Conservation (phyloP, 30 jellyfish, hydroid and myxozoan genomes). For the Catostylus mosaicus region DNA sequence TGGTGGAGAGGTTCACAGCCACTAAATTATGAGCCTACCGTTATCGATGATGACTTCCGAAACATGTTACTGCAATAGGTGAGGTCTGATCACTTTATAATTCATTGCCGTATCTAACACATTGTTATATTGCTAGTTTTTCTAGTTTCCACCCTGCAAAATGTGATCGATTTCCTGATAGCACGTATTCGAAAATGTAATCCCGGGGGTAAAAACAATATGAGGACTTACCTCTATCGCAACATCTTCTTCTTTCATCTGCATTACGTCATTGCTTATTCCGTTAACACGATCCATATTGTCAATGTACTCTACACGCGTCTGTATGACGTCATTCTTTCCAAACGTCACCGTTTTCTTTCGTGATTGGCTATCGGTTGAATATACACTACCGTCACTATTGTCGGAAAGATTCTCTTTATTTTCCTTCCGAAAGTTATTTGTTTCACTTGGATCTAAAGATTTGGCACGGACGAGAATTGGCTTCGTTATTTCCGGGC, state of each 20-base stretch:
- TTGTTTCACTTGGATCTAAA: conserved; percentile 21
- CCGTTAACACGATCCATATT: conserved; percentile 26
- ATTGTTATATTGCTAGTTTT: too few species aligned
- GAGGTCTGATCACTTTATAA: too few species aligned
- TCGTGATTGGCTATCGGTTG: conserved; percentile 42
- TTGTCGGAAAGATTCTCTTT: conserved; percentile 35
- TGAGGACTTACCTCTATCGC: background rate
- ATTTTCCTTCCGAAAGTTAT: background rate
- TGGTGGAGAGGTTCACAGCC: too few species aligned
- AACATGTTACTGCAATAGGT: too few species aligned
- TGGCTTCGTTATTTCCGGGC: conserved; percentile 53
- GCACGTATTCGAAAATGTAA: too few species aligned
- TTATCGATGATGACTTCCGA: too few species aligned
- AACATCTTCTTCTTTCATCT: background rate
- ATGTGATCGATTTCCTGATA: too few species aligned
- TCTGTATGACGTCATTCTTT: conserved; percentile 48
- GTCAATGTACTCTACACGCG: conserved; percentile 52
- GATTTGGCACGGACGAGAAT: conserved; percentile 52
- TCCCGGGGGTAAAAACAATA: too few species aligned
- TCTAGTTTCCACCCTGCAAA: too few species aligned
- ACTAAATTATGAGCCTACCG: too few species aligned
- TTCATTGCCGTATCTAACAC: too few species aligned
- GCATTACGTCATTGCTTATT: background rate
- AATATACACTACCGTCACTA: conserved; percentile 40
- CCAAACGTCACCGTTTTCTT: conserved; percentile 67